Evolutionary conservation across 1,140 invertebrate genomes (phyloP).

Genomic region (Scaptomyza graminum): DNA sequence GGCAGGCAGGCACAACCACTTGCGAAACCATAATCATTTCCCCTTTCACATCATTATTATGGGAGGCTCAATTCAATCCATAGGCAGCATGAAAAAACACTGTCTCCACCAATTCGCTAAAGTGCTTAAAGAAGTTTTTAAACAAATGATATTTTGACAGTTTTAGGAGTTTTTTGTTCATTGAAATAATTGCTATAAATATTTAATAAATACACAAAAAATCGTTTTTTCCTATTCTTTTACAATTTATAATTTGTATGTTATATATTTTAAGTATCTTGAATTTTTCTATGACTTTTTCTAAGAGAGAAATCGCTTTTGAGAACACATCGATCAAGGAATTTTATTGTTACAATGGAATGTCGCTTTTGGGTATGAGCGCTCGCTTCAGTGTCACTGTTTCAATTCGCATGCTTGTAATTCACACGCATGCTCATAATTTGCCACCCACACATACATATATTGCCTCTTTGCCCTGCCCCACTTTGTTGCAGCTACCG

Average conservation of each 20-base stretch:
- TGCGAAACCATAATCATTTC: constrained; percentile 45
- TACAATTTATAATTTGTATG: no score
- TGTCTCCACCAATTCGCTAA: constrained; percentile 7
- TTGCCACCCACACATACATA: constrained; percentile 39
- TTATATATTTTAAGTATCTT: no score
- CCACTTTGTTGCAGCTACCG: constrained; percentile 34
- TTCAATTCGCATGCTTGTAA: constrained; percentile 75
- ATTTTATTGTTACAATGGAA: constrained; percentile 18
- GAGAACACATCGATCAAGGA: constrained; percentile 4
- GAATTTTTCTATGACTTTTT: no score
- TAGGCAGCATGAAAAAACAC: background rate
- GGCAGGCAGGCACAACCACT: no score
- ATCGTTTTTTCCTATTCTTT: no score
- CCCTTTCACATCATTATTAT: constrained; percentile 8
- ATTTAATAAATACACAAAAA: no score
- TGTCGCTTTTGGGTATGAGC: constrained; percentile 30
- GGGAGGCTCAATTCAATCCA: background rate
- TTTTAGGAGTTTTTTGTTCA: background rate
- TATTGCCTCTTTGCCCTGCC: constrained; percentile 15
- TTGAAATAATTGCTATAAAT: no score
- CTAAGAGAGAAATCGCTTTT: background rate
- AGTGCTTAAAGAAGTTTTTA: background rate
- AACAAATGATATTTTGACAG: no score
- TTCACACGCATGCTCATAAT: constrained; percentile 76
- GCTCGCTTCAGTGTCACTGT: constrained; percentile 65